Evolutionary conservation across 1,140 invertebrate genomes (phyloP), one percentile per base, ranked within the genome.

Genomic region (Temnothorax longispinosus): DNA sequence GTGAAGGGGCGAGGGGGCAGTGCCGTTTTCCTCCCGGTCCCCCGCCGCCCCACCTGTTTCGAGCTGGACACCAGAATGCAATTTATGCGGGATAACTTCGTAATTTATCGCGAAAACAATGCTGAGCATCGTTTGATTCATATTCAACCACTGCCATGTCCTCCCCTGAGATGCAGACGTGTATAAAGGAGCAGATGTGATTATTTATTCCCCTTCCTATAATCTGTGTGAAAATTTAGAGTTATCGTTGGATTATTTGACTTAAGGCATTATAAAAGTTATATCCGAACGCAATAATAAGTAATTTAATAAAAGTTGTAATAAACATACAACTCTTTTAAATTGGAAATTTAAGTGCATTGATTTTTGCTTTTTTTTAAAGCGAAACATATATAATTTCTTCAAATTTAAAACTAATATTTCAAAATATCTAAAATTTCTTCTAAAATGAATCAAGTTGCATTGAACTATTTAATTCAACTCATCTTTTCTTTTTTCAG

Each of bases 81-180:
- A 94, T 94, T 94, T 94, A 93, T 93, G 91, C 89, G 81, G 89
- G 92, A 92, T 94, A 93, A 93, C 90, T 91, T 89, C 80, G 72
- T 85, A 91, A 94, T 93, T 93, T 93, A 94, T 94, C 89, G 88
- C 87, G 90, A 92, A 94, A 93, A 94, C 93, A 93, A 93, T 93
- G 87, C 88, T 80, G 85, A 85, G 88, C 76, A 71, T 80, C 87
- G 54, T 38, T 60, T 65, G 65, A 90, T 92, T 93, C 89, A 92
- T 91, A 78, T 60, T 62, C 65, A 64, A 71, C 54, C 60, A 77
- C 38, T 15, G 75, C 27, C 47, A 32, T 41, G n/a, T 78, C 74
- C 41, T 62, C 72, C 56, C 52, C 62, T 56, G 50, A 41, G 52
- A 80, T 15, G 32, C 50, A 15, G 18, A 8, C 47, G 10, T 6